These are phyloP conservation scores for Drosophila longiperda DNA, from an alignment of 2,888 invertebrate genomes.

Conservation along the genomic window DNA sequence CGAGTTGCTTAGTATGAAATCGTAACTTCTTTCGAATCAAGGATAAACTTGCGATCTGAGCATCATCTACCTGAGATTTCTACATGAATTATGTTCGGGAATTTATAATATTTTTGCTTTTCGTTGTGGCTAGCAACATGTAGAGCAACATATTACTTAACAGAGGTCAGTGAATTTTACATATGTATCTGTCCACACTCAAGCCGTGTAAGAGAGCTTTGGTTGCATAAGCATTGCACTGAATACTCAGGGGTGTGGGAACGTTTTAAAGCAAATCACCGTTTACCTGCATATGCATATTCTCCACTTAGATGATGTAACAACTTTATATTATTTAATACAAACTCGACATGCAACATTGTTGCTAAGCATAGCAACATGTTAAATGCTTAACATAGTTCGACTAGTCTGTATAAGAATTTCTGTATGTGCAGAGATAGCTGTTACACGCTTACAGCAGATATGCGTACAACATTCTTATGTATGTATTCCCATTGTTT, in stretches of 20 bases:
- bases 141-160: background rate
- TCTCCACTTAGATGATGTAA: background rate
- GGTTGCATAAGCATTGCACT: background rate
- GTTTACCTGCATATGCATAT: background rate
- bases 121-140: background rate
- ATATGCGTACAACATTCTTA: constrained; percentile 5
- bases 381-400: background rate
- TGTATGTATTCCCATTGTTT: constrained; percentile 49
- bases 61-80: background rate
- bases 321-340: background rate
- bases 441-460: background rate
- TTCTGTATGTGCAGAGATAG: background rate
- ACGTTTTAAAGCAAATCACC: background rate
- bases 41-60: background rate
- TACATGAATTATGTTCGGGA: background rate
- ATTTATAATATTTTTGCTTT: background rate
- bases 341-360: background rate
- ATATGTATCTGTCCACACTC: background rate
- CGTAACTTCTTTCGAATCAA: background rate
- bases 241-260: background rate
- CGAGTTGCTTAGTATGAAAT: background rate
- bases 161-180: constrained; percentile 5
- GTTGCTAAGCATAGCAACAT: background rate
- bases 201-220: background rate
- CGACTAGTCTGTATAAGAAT: background rate